Evolutionary conservation across 2,113 vertebrate species (phyloP), one percentile per base, ranked within the genome.

Genomic region (Phaethon lepturus): DNA sequence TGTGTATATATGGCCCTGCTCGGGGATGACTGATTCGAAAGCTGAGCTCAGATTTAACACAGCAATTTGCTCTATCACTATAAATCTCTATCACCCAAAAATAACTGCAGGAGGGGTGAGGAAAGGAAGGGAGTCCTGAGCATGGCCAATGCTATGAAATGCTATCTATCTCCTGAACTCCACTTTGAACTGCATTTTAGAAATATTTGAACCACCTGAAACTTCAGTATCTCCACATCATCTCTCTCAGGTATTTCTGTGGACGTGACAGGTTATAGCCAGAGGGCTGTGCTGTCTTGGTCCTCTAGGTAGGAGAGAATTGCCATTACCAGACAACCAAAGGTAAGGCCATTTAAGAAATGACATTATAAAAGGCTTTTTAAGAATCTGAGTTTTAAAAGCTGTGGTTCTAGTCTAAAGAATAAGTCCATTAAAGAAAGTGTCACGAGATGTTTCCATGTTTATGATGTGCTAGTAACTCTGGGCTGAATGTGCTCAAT

Each of bases 381-480:
- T 77, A 89, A 91, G 86, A 93, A 93, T 89, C 62, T 20, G 58
- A 91, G 77, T 82, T 91, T 75, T 58, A 97, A 86, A 87, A 87
- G 73, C 86, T 73, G 91, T 77, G 78, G 58, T 85, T 96, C 69
- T 69, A 93, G 62, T 69, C 50, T 82, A 78, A 96, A 93, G 94
- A 95, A 95, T 73, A 45, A 94, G 59, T 82, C 83, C 77, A 95
- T 96, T 97, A 96, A 90, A 94, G 80, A 76, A 95, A 91, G 84
- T 9, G 31, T 91, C 95, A 93, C 86, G 95, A 77, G 86, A 95
- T 96, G 80, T 89, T 97, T 97, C 91, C 40, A 47, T 87, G 97
- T 94, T 97, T 97, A 97, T 95, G 93, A 95, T 67, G 77, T 97
- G 96, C 80, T 76, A 93, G 77, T 66, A 85, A 94, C 77, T 95